Conservation (phyloP, 2,113 vertebrate species). For the Holacanthus passer region DNA sequence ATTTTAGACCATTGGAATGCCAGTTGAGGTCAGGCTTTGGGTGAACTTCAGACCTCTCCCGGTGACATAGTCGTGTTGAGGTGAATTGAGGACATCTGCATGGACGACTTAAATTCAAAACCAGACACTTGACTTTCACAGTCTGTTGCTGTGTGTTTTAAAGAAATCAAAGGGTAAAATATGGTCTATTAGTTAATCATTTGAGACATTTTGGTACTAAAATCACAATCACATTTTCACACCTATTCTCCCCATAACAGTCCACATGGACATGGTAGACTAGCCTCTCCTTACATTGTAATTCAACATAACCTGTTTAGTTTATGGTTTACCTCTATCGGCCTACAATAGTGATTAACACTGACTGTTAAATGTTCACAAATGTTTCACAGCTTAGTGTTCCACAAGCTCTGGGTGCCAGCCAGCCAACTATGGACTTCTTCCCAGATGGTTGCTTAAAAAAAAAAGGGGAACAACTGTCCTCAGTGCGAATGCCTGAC, state of each 20-base stretch:
- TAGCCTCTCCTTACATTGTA: neutral
- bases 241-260: neutral
- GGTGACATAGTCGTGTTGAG: neutral
- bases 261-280: neutral
- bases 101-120: conserved; percentile 13
- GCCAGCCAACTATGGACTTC: neutral
- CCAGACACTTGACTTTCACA: conserved; percentile 8
- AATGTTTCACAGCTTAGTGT: neutral
- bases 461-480: neutral
- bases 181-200: neutral
- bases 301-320: neutral
- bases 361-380: neutral
- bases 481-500: neutral
- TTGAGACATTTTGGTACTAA: neutral
- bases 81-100: conserved; percentile 53
- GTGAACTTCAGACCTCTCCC: conserved; percentile 35
- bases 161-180: neutral
- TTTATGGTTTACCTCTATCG: neutral
- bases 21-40: conserved; percentile 66
- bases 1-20: conserved; percentile 77
- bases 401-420: neutral
- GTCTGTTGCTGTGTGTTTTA: neutral
- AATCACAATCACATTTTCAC: neutral
- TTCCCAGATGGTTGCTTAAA: neutral
- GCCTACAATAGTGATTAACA: neutral